A percentile compares a stretch with the other conserved stretches of the same genome.
These are phyloP conservation scores for Netelia fuscicornis DNA, from an alignment of 2,888 invertebrate species.

Conservation along the genomic window DNA sequence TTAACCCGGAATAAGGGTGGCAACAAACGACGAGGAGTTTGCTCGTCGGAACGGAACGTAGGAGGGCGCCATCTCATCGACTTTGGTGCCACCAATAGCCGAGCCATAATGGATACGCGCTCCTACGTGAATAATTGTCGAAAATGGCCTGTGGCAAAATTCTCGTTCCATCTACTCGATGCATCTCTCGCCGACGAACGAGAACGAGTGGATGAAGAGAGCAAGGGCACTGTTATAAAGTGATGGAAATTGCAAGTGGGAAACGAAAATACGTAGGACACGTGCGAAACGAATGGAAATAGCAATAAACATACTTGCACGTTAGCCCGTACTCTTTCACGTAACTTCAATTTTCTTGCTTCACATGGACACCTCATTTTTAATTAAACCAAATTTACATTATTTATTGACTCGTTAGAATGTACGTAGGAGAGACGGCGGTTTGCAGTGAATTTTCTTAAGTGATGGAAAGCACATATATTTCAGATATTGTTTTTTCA, in stretches of 20 bases:
- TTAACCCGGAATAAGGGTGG: constrained; percentile 34
- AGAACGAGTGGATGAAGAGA: constrained; percentile 18
- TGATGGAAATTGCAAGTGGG: constrained; percentile 34
- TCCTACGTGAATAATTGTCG: constrained; percentile 59
- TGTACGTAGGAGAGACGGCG: background rate
- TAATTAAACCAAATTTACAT: constrained; percentile 27
- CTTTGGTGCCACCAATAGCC: background rate
- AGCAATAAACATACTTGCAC: constrained; percentile 29
- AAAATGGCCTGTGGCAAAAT: constrained; percentile 56
- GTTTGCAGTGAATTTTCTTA: background rate
- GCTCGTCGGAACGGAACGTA: background rate
- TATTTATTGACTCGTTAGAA: background rate
- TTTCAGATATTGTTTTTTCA: constrained; percentile 46
- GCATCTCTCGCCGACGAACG: background rate
- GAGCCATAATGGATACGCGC: constrained; percentile 25
- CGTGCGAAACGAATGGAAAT: constrained; percentile 28
- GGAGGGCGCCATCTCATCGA: constrained; percentile 9
- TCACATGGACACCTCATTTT: constrained; percentile 6
- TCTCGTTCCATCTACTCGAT: constrained; percentile 30
- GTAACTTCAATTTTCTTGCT: constrained; percentile 37
- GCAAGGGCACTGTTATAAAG: constrained; percentile 11
- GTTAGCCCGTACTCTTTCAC: background rate
- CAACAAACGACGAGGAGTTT: constrained; percentile 24
- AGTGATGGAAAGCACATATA: constrained; percentile 20
- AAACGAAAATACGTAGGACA: constrained; percentile 56